Evolutionary conservation across 1,140 invertebrate genomes (phyloP).

Genomic region (Tribolium madens): DNA sequence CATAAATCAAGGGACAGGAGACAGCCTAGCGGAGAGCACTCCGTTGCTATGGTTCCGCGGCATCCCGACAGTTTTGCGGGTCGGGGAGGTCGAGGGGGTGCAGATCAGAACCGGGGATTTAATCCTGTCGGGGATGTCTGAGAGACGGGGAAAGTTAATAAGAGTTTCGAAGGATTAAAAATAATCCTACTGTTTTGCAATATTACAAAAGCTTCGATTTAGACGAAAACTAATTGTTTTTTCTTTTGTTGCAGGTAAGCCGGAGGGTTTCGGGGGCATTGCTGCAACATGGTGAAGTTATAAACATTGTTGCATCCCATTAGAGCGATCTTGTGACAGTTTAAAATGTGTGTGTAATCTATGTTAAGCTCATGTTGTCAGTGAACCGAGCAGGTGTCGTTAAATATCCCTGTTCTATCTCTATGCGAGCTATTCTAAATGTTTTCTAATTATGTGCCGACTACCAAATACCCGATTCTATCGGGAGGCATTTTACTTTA

Average conservation of each 20-base stretch:
- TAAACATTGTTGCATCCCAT: slow-evolving; percentile 40
- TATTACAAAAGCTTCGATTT: slow-evolving; percentile 54
- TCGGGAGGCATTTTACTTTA: slow-evolving; percentile 1
- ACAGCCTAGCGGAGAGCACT: slow-evolving; percentile 65
- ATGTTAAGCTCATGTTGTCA: slow-evolving; percentile 45
- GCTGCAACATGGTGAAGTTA: slow-evolving; percentile 18
- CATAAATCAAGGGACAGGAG: slow-evolving; percentile 68
- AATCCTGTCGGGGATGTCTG: slow-evolving; percentile 63
- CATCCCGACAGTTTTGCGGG: slow-evolving; percentile 64
- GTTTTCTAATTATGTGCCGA: slow-evolving; percentile 35
- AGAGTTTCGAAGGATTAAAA: slow-evolving; percentile 66
- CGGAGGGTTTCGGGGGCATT: background rate
- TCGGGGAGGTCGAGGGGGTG: slow-evolving; percentile 50
- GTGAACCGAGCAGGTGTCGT: slow-evolving; percentile 47
- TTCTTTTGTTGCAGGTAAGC: slow-evolving; percentile 49
- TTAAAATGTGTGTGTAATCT: slow-evolving; percentile 44
- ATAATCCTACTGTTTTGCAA: slow-evolving; percentile 67
- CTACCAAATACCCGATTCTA: slow-evolving; percentile 25
- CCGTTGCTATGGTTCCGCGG: slow-evolving; percentile 65
- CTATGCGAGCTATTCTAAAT: slow-evolving; percentile 34
- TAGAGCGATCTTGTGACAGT: slow-evolving; percentile 37
- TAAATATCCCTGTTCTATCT: slow-evolving; percentile 42
- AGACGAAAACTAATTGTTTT: background rate
- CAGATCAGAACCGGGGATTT: slow-evolving; percentile 65
- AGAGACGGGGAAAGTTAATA: slow-evolving; percentile 65